A percentile compares a stretch with the other conserved stretches of the same genome.
phyloP scores from a whole-genome alignment of 2,797 vertebrate genomes.

The Gallinago nigripennis region DNA sequence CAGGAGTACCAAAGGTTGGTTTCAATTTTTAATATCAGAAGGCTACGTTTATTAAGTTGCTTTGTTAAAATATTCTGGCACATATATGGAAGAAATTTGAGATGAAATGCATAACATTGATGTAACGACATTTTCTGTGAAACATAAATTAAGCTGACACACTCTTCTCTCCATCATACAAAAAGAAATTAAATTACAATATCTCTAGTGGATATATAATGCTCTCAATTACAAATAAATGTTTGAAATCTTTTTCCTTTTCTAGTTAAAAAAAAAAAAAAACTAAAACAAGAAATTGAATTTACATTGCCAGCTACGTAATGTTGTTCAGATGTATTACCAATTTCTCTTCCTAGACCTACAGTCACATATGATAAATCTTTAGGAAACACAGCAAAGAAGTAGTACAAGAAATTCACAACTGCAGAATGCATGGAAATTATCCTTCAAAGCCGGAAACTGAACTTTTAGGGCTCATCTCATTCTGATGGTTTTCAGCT shows the following conservation, averaged over 20 bases:
- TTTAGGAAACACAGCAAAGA: background rate
- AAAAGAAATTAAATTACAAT: background rate
- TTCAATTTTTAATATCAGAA: background rate
- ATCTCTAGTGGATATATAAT: background rate
- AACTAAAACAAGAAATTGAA: background rate
- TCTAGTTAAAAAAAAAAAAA: background rate
- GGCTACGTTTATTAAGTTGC: background rate
- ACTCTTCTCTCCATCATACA: background rate
- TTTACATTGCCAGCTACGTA: background rate
- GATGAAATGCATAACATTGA: background rate
- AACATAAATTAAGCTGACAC: background rate
- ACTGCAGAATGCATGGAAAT: background rate
- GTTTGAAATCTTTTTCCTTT: background rate
- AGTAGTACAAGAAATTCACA: background rate
- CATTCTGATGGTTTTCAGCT: background rate
- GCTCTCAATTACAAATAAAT: background rate
- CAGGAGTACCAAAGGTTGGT: background rate
- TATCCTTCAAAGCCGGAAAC: conserved; percentile 6
- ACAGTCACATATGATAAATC: background rate
- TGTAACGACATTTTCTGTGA: background rate
- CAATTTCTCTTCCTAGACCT: background rate
- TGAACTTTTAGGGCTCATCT: background rate
- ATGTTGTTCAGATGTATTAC: background rate
- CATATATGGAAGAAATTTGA: background rate
- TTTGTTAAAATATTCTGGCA: conserved; percentile 31